Evolutionary conservation across 2,888 invertebrate genomes (phyloP), one percentile per base, ranked within the genome.

Genomic region (Ophion ventricosus): DNA sequence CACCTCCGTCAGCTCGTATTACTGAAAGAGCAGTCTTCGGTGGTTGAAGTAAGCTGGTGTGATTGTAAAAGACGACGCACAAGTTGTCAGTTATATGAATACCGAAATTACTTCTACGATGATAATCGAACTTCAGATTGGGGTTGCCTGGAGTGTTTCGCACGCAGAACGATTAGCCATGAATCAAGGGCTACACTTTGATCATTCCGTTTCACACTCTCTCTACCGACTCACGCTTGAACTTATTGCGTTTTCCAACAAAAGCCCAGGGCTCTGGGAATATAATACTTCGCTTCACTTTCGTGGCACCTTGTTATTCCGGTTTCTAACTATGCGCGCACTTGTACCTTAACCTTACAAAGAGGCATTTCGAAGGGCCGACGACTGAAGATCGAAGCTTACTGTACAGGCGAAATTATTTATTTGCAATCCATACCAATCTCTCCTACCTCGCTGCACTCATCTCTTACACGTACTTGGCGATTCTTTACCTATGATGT

Each of bases 351-450:
- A 2, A 35, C 8, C 35, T 35, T 35, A 2, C 35, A 35, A 35
- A 35, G 35, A 35, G 7, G 35, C 35, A 8, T 7, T 7, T 8
- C 35, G 7, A 35, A 35, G 35, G 35, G 35, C 29, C 23, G 7
- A 49, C 20, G 20, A 20, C 23, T 11, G 17, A 40, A 64, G 57
- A 76, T 66, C 64, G 56, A 66, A 66, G 66, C 56, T 66, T 8
- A 8, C 35, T 74, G 35, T 17, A 20, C 40, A n/a, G 23, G 54
- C 23, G 35, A 76, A 54, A 76, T 76, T 66, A 76, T 64, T 76
- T 66, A 66, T 40, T 35, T 35, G 54, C 56, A 57, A 76, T 56
- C 23, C 66, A 35, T 35, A 54, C 3, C 17, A 40, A 56, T 66
- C 64, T 76, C 56, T 76, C 25, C 26, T 14, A 0, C 54, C n/a